phyloP scores from a whole-genome alignment of 2,113 vertebrate species.

The Grammomys surdaster region DNA sequence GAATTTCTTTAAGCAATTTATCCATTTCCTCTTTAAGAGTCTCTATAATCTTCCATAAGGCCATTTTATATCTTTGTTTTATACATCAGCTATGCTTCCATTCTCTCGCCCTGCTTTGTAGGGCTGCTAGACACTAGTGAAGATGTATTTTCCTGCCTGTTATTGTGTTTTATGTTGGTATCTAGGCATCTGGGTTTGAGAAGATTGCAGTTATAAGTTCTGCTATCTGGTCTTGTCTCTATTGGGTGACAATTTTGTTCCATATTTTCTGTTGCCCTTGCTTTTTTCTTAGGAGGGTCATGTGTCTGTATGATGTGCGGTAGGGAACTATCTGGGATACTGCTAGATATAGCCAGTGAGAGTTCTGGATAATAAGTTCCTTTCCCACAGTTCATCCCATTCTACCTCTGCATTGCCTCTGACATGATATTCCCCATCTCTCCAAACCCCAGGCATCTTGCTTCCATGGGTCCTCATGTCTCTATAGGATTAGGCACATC shows the following conservation, averaged over 20 bases:
- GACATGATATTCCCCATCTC: no score
- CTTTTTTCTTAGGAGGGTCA: not conserved
- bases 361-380: not conserved
- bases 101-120: not conserved
- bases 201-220: not conserved
- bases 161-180: not conserved
- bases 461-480: no score
- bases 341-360: not conserved
- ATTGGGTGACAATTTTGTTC: not conserved
- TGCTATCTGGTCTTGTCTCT: not conserved
- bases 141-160: not conserved
- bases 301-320: no score
- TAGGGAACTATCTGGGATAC: not conserved
- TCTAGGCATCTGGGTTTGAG: not conserved
- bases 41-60: not conserved
- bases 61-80: not conserved
- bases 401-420: no score
- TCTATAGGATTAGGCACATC: no score
- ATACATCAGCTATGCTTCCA: not conserved
- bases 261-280: not conserved
- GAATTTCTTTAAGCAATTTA: not conserved
- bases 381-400: no score
- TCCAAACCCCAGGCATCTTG: no score
- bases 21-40: not conserved
- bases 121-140: not conserved